Evolutionary conservation across 2,888 invertebrate species (phyloP), one percentile per base, ranked within the genome.

Genomic region (Pemphredon lugubris): DNA sequence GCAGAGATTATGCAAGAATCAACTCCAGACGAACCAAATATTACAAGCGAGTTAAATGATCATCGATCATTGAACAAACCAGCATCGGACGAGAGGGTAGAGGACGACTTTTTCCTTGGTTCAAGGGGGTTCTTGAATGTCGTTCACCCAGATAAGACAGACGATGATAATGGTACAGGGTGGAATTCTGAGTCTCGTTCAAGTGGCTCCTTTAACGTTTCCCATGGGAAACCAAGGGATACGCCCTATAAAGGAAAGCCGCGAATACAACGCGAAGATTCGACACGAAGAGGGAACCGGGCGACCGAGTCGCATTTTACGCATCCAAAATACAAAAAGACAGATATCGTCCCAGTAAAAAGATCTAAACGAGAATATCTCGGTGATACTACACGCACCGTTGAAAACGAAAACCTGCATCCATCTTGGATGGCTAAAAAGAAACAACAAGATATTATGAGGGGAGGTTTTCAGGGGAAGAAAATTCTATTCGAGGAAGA

Each of bases 351-450:
- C 7, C 2, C 9, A 0, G 37, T 50, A 13, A 18, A 20, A 14
- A 20, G 2, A 2, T 7, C 6, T 21, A 11, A 3, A 7, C 13
- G 21, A 1, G n/a, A 6, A n/a, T 34, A 21, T 30, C 7, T 16
- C 4, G 23, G 16, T n/a, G 32, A 39, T 13, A 5, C 11, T 23
- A 34, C 2, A 14, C 18, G 4, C 20, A 13, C 16, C 5, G 14
- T 50, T 9, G 58, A 69, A 44, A 63, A 67, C 11, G 58, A 72
- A 44, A 61, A 72, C 50, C 69, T 90, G 11, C 89, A 90, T 86
- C 89, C 89, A 5, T 90, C 89, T 1, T 90, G 89, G 89, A 83
- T 81, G 42, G 89, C 89, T 2, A 87, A 83, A 32, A 89, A 78
- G 55, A 89, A 89, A 59, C 84, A 89, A 54, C 89, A 88, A 39